Evolutionary conservation across 1,140 invertebrate genomes (phyloP).

Genomic region (Kradibia gibbosae): DNA sequence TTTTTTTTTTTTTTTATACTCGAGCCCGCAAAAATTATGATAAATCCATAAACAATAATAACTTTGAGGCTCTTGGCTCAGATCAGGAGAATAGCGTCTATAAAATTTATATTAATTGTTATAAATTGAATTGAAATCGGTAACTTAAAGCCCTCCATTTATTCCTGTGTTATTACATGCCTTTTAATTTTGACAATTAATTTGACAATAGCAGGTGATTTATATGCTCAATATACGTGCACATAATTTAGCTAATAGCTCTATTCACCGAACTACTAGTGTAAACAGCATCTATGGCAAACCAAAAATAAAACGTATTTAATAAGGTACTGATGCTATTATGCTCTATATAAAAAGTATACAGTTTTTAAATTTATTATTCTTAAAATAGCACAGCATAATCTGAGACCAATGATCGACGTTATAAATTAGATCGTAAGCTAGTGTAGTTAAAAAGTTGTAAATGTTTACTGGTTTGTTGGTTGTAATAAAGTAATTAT

Average conservation of each 20-base stretch:
- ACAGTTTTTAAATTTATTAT: constrained; percentile 9
- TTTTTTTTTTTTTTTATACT: constrained; percentile 17
- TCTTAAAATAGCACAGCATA: background rate
- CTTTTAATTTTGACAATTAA: too few species aligned
- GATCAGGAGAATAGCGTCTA: too few species aligned
- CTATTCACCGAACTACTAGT: background rate
- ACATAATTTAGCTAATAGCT: background rate
- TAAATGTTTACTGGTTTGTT: background rate
- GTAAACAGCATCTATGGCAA: background rate
- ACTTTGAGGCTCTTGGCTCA: too few species aligned
- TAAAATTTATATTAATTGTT: too few species aligned
- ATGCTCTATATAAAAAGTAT: background rate
- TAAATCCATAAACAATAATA: constrained; percentile 14
- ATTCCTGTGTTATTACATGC: too few species aligned
- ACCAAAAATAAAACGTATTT: background rate
- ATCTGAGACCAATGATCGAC: background rate
- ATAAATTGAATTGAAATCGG: too few species aligned
- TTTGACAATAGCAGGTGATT: background rate
- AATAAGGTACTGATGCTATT: background rate
- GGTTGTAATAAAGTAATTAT: constrained; percentile 9
- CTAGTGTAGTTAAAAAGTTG: background rate
- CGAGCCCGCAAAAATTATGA: background rate
- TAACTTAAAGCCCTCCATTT: too few species aligned
- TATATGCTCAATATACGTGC: too few species aligned
- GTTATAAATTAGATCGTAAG: background rate